These are phyloP conservation scores for Hycleus phaleratus DNA, from an alignment of 1,140 invertebrate species.

Conservation along the genomic window DNA sequence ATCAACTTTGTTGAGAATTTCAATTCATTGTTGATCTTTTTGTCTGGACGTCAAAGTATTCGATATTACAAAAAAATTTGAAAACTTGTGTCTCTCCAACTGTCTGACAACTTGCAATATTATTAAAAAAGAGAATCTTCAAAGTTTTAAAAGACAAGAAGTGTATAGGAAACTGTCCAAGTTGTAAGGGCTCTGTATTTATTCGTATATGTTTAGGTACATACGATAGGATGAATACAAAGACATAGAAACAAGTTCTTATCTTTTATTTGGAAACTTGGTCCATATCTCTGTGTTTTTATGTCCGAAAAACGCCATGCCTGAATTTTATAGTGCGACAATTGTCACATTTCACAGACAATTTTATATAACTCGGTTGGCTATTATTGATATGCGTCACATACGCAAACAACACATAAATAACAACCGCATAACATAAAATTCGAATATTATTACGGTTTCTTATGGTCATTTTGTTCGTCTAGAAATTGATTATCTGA, in stretches of 20 bases:
- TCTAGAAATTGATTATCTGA: no score
- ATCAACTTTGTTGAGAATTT: no score
- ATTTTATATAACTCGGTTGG: not conserved
- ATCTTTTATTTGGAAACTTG: constrained; percentile 28
- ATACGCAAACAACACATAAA: constrained; percentile 6
- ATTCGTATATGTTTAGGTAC: not conserved
- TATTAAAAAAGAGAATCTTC: constrained; percentile 19
- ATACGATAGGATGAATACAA: constrained; percentile 2
- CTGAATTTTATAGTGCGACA: constrained; percentile 19
- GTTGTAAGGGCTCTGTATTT: constrained; percentile 8
- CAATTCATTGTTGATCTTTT: no score
- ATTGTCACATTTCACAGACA: constrained; percentile 15
- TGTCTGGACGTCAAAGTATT: no score
- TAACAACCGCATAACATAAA: not conserved
- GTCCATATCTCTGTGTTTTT: constrained; percentile 21
- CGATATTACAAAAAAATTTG: no score
- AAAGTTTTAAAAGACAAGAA: constrained; percentile 12
- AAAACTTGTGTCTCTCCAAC: constrained; percentile 3
- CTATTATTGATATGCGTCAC: constrained; percentile 8
- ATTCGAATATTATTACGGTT: no score
- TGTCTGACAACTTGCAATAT: constrained; percentile 15
- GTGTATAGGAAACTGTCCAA: constrained; percentile 11
- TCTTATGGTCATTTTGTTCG: no score
- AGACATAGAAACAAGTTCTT: constrained; percentile 14
- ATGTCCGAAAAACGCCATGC: constrained; percentile 18